A percentile compares a stretch with the other conserved stretches of the same genome.
Conservation (phyloP, 2,113 vertebrate genomes). For the Xyrauchen texanus region DNA sequence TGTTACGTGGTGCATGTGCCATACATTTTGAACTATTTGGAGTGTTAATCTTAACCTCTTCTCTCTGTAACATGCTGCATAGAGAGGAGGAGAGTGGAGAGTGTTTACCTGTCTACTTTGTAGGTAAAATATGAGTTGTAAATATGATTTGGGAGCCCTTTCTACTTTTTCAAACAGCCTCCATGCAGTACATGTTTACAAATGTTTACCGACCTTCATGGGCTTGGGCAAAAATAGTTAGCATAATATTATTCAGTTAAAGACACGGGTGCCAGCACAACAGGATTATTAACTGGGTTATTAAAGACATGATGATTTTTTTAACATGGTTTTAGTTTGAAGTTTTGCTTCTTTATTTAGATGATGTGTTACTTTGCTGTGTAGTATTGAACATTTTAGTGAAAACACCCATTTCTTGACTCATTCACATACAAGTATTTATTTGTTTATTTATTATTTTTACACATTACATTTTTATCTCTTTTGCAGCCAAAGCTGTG, state of each 20-base stretch:
- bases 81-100: constrained; percentile 38
- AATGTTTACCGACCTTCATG: no score
- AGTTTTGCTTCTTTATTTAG: neutral
- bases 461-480: neutral
- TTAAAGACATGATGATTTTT: no score
- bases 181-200: neutral
- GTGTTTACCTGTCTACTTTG: constrained; percentile 49
- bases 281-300: no score
- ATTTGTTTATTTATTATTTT: no score
- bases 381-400: neutral
- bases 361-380: neutral
- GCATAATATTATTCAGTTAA: no score
- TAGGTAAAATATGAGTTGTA: constrained; percentile 37
- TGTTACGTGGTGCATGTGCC: neutral
- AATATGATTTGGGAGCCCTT: neutral
- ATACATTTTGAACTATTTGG: neutral
- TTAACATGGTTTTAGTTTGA: neutral
- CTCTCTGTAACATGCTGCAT: constrained; percentile 47
- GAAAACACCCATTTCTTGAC: neutral
- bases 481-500: constrained; percentile 85
- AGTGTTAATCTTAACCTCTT: constrained; percentile 39
- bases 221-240: no score
- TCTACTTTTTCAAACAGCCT: no score
- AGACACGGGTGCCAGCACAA: no score
- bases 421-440: neutral